Percentiles rank a stretch among this genome's conserved stretches.
Conservation (phyloP, 2,113 vertebrate species). For the Crotalus horridus region DNA sequence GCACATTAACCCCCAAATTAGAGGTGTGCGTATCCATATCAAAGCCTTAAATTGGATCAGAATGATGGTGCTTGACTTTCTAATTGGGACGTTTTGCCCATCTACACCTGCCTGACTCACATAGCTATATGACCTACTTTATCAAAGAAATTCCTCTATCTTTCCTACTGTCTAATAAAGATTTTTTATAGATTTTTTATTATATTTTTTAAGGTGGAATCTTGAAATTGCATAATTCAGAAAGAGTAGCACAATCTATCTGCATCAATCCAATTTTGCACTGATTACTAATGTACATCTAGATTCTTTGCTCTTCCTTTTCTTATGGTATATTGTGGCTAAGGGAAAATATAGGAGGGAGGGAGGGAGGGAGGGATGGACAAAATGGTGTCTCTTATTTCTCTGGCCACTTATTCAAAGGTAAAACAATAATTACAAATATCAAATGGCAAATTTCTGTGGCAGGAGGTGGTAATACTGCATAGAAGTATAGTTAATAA, state of each 20-base stretch:
- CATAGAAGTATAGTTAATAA: neutral
- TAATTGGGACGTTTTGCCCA: neutral
- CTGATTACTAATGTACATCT: neutral
- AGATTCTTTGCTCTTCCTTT: neutral
- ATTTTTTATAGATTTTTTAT: neutral
- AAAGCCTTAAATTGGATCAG: neutral
- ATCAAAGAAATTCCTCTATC: neutral
- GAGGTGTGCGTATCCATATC: no score
- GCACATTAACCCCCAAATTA: neutral
- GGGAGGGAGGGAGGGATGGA: neutral
- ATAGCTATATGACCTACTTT: neutral
- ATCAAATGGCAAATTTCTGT: neutral
- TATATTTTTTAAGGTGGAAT: neutral
- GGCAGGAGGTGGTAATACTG: neutral
- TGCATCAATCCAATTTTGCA: neutral
- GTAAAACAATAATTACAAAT: neutral
- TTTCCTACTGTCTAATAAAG: neutral
- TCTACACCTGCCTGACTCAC: neutral
- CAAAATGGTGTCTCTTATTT: neutral
- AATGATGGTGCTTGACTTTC: neutral
- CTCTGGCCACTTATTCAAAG: neutral
- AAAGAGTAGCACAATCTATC: neutral
- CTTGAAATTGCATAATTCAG: neutral
- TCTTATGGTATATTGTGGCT: neutral
- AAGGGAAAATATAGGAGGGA: neutral